These are phyloP conservation scores for Platynereis dumerilii DNA, from an alignment of 2,888 invertebrate species.

Conservation along the genomic window DNA sequence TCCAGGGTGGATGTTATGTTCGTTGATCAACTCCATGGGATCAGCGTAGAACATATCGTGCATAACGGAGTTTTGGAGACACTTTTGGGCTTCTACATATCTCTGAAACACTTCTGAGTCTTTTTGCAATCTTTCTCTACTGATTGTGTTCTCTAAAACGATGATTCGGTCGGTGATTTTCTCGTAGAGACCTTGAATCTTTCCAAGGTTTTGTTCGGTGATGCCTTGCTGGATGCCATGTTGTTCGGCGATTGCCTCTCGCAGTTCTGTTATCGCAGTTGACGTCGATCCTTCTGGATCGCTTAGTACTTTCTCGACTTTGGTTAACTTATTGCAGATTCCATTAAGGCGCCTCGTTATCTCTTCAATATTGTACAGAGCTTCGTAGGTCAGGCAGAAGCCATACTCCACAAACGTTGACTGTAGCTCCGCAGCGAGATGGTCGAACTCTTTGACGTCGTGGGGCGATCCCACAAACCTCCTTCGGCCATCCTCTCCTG, in stretches of 20 bases:
- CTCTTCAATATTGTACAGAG: slow-evolving; percentile 29
- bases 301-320: slow-evolving; percentile 15
- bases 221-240: slow-evolving; percentile 31
- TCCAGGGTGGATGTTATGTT: slow-evolving; percentile 36
- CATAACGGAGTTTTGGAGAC: slow-evolving; percentile 21
- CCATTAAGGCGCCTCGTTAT: slow-evolving; percentile 23
- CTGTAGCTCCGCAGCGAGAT: slow-evolving; percentile 33
- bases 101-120: slow-evolving; percentile 24
- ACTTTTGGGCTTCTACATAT: slow-evolving; percentile 23
- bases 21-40: slow-evolving; percentile 24
- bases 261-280: slow-evolving; percentile 22
- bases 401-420: slow-evolving; percentile 33
- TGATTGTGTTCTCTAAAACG: slow-evolving; percentile 15
- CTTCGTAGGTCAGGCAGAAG: slow-evolving; percentile 28
- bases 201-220: slow-evolving; percentile 23
- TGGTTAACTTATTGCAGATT: slow-evolving; percentile 17
- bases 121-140: slow-evolving; percentile 11
- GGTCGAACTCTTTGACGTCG: slow-evolving; percentile 18
- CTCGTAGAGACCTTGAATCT: slow-evolving; percentile 20
- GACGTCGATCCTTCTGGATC: slow-evolving; percentile 7
- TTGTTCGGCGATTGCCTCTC: slow-evolving; percentile 20
- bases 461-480: slow-evolving; percentile 8
- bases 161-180: slow-evolving; percentile 6
- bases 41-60: slow-evolving; percentile 12
- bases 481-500: background rate